Evolutionary conservation across 2,888 invertebrate genomes (phyloP).

Genomic region (Calephelis perditalis): DNA sequence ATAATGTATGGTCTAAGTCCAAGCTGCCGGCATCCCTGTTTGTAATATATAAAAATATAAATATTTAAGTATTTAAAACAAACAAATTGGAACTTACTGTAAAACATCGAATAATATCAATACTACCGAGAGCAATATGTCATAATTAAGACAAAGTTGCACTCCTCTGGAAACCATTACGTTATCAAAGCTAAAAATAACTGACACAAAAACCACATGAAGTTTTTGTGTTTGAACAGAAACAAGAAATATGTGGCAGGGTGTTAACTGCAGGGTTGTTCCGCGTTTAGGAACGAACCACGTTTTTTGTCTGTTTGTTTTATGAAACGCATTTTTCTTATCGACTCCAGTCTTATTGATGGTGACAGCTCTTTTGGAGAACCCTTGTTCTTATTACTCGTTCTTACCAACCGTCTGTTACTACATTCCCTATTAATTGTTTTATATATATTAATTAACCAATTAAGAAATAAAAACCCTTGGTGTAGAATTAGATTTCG

Average conservation of each 20-base stretch:
- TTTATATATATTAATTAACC: too few relatives aligned
- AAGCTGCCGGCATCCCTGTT: too few relatives aligned
- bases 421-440: too few relatives aligned
- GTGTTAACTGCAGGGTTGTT: conserved; percentile 57
- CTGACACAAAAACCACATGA: conserved; percentile 60
- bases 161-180: conserved; percentile 43
- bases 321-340: background rate
- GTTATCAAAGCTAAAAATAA: conserved; percentile 57
- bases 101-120: too few relatives aligned
- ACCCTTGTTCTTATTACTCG: background rate
- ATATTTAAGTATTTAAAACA: too few relatives aligned
- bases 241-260: conserved; percentile 49
- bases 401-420: too few relatives aligned
- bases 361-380: conserved; percentile 7
- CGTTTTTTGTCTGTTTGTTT: conserved; percentile 24
- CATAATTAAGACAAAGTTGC: conserved; percentile 20
- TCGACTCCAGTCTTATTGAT: conserved; percentile 3
- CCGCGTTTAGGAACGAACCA: conserved; percentile 33
- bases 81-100: too few relatives aligned
- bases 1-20: too few relatives aligned
- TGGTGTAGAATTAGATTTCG: too few relatives aligned
- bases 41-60: too few relatives aligned
- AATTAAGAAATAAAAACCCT: too few relatives aligned
- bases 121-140: too few relatives aligned
- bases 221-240: conserved; percentile 51